These are phyloP conservation scores for Rallus limicola DNA, from an alignment of 2,113 vertebrate genomes.

Conservation along the genomic window DNA sequence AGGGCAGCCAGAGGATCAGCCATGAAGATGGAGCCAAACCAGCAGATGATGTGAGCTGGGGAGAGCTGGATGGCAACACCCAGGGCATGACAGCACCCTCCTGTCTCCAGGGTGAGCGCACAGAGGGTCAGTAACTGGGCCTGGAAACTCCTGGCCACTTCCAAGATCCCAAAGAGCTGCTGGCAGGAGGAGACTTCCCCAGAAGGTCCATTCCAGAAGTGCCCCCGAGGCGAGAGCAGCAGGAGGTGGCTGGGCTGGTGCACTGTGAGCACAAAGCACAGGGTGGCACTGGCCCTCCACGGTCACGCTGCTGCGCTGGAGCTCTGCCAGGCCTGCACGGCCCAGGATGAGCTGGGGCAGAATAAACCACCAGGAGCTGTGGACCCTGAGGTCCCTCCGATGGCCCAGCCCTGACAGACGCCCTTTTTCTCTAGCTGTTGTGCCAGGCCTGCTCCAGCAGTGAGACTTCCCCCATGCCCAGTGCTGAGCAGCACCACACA, in stretches of 20 bases:
- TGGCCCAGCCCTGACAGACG: accelerated
- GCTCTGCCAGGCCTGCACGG: accelerated
- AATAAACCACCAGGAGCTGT: too few relatives aligned
- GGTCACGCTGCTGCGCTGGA: accelerated
- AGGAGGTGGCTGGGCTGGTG: accelerated
- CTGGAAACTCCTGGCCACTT: not conserved
- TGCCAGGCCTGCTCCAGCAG: accelerated
- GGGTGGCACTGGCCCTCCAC: not conserved
- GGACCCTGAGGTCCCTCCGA: not conserved
- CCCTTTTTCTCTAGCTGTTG: accelerated
- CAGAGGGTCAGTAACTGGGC: accelerated
- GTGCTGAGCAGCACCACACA: accelerated
- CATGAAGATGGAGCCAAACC: accelerated
- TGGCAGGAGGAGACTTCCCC: not conserved
- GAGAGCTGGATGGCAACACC: too few relatives aligned
- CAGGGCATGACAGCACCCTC: accelerated
- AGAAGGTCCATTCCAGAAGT: not conserved
- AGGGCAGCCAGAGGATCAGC: accelerated
- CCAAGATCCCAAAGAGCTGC: not conserved
- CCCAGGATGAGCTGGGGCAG: not conserved
- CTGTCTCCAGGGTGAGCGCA: accelerated
- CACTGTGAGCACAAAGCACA: not conserved
- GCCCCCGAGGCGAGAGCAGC: not conserved
- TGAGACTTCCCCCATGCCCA: accelerated
- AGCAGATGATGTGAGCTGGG: too few relatives aligned